phyloP scores from a whole-genome alignment of 92 coral and sea anemone genomes.

The Umimayanthus chanpuru region DNA sequence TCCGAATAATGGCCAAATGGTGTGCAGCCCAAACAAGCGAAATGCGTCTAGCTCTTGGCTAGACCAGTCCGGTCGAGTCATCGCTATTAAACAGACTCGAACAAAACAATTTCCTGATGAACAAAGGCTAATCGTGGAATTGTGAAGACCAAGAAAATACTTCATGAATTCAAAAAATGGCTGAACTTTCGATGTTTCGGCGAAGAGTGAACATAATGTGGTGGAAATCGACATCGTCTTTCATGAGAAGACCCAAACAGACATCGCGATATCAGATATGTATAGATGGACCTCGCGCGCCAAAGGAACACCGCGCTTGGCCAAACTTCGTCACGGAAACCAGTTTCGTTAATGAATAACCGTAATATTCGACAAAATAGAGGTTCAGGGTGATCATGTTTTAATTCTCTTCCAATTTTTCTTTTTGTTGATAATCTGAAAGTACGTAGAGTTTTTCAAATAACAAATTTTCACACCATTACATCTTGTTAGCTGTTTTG shows the following conservation, averaged over 20 bases:
- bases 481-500: neutral
- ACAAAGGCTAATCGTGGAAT: neutral
- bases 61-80: slow-evolving; percentile 39
- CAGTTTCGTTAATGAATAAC: slow-evolving; percentile 42
- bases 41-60: slow-evolving; percentile 36
- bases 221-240: neutral
- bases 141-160: neutral
- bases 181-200: neutral
- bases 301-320: slow-evolving; percentile 10
- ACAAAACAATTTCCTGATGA: slow-evolving; percentile 36
- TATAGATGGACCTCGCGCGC: slow-evolving; percentile 27
- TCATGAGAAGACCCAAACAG: slow-evolving; percentile 29
- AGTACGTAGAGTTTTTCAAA: neutral
- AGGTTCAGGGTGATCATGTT: neutral
- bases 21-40: slow-evolving; percentile 21
- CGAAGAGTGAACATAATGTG: neutral
- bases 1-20: neutral
- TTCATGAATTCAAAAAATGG: neutral
- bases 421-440: neutral
- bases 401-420: neutral
- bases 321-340: slow-evolving; percentile 33
- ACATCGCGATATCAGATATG: slow-evolving; percentile 12
- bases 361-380: neutral
- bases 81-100: slow-evolving; percentile 21
- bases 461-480: neutral